Conservation (phyloP, 2,797 vertebrate genomes). For the Lutjanus argentimaculatus region DNA sequence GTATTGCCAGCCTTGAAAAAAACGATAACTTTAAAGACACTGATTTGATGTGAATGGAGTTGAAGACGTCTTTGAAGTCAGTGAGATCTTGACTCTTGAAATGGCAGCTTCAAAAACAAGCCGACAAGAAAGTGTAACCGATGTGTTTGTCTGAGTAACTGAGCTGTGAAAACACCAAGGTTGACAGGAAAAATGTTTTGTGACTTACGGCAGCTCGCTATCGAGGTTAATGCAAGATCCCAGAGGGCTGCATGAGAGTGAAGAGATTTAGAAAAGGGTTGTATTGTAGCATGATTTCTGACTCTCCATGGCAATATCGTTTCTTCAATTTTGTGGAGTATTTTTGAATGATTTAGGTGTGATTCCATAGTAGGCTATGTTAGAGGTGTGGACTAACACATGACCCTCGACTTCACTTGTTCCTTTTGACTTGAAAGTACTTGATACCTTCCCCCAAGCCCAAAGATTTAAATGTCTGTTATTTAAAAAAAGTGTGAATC, state of each 20-base stretch:
- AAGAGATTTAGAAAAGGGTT: background rate
- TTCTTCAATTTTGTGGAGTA: too few relatives aligned
- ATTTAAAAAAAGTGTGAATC: too few relatives aligned
- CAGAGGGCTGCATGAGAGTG: background rate
- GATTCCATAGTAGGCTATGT: background rate
- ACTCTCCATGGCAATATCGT: too few relatives aligned
- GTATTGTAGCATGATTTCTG: background rate
- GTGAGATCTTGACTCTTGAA: conserved; percentile 2
- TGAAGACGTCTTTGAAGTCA: background rate
- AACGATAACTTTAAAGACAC: background rate
- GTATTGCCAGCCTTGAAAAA: background rate
- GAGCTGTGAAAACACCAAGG: conserved; percentile 20
- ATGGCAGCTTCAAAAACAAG: conserved; percentile 18
- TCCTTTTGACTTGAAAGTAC: too few relatives aligned
- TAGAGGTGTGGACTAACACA: background rate
- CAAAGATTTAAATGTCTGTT: too few relatives aligned
- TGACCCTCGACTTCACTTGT: too few relatives aligned
- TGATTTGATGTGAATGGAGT: background rate
- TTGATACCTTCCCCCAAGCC: too few relatives aligned
- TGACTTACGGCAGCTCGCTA: background rate
- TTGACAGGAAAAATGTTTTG: conserved; percentile 7
- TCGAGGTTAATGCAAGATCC: conserved; percentile 1
- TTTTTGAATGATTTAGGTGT: background rate
- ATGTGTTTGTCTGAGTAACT: conserved; percentile 16
- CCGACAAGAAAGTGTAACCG: conserved; percentile 1